phyloP scores from a whole-genome alignment of 2,113 vertebrate genomes.

The Athene noctua region DNA sequence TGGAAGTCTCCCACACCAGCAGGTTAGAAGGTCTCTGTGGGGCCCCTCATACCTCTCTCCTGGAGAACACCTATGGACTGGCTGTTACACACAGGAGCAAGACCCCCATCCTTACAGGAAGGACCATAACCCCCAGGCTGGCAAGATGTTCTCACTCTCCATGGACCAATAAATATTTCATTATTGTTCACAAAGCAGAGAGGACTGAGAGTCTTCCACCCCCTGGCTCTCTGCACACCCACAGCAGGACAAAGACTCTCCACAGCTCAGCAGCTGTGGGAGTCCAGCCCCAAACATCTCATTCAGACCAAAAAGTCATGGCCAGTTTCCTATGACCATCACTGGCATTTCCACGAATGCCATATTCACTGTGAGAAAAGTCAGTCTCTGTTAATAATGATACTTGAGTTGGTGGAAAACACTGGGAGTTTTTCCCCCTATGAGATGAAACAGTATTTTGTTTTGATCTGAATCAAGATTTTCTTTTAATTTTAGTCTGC shows the following conservation, averaged over 20 bases:
- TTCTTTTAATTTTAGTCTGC: not conserved
- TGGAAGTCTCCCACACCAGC: not conserved
- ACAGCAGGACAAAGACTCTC: not conserved
- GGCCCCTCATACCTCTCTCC: not conserved
- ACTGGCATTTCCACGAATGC: slow-evolving; percentile 14
- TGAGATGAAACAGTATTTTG: not conserved
- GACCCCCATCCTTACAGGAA: not conserved
- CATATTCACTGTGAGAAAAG: not conserved
- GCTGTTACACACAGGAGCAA: not conserved
- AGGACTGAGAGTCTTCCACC: not conserved
- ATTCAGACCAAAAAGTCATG: slow-evolving; percentile 21
- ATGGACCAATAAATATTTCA: not conserved
- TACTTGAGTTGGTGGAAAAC: slow-evolving; percentile 37
- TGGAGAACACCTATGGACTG: not conserved
- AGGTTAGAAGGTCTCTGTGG: not conserved
- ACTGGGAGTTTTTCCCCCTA: not conserved
- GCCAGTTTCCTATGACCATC: not conserved
- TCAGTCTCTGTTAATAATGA: not conserved
- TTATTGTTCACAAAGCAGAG: not conserved
- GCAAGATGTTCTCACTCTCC: not conserved
- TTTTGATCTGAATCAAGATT: slow-evolving; percentile 9
- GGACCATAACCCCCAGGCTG: not conserved
- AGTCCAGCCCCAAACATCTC: slow-evolving; percentile 1
- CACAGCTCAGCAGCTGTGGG: not conserved
- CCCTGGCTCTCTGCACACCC: not conserved